Evolutionary conservation across 2,888 invertebrate species (phyloP).

Genomic region (Folsomia manolachei): DNA sequence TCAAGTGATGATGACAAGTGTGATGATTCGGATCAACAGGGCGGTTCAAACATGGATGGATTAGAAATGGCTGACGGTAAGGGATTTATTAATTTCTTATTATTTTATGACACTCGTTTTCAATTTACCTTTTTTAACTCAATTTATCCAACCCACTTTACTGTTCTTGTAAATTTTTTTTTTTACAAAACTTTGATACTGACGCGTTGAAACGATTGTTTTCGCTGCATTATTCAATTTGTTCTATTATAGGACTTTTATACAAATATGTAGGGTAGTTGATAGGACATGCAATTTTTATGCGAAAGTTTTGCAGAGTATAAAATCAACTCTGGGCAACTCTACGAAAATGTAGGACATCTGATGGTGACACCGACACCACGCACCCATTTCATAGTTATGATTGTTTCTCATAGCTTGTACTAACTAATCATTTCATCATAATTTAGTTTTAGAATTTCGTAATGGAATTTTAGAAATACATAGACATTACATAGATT

Average conservation of each 20-base stretch:
- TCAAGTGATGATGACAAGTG: slow-evolving; percentile 49
- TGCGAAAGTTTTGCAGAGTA: too few relatives aligned
- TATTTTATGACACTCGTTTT: slow-evolving; percentile 13
- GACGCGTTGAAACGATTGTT: too few relatives aligned
- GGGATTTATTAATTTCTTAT: too few relatives aligned
- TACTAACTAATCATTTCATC: not conserved
- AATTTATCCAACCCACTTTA: slow-evolving; percentile 30
- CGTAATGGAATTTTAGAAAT: too few relatives aligned
- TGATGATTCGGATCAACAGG: slow-evolving; percentile 45
- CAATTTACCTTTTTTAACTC: slow-evolving; percentile 24
- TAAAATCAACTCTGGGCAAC: too few relatives aligned
- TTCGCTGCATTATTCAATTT: too few relatives aligned
- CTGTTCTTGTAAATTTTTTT: slow-evolving; percentile 32
- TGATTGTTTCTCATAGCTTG: not conserved
- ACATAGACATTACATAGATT: not conserved
- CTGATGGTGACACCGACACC: too few relatives aligned
- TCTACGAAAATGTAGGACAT: too few relatives aligned
- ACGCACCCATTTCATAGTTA: too few relatives aligned
- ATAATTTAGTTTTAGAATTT: not conserved
- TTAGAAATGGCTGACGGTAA: slow-evolving; percentile 50
- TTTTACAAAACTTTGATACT: not conserved
- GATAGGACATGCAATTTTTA: too few relatives aligned
- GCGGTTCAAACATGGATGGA: slow-evolving; percentile 46
- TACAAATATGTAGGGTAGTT: not conserved
- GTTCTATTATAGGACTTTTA: too few relatives aligned